phyloP scores from a whole-genome alignment of 1,140 invertebrate genomes.

The Lepidurus apus region DNA sequence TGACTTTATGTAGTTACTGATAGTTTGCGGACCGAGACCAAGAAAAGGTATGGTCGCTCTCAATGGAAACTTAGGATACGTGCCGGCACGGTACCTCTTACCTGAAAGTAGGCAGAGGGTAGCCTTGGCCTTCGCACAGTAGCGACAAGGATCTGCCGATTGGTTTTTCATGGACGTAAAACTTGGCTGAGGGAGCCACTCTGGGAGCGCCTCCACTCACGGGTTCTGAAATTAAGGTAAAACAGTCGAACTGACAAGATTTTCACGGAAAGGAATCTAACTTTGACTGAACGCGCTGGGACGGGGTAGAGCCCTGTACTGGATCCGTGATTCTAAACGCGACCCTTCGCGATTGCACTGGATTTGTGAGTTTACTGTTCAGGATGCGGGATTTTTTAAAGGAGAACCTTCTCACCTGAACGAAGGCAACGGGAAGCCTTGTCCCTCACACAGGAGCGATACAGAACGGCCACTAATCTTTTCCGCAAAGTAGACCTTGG shows the following conservation, averaged over 20 bases:
- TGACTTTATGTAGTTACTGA: background rate
- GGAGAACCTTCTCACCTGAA: constrained; percentile 50
- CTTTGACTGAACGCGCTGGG: background rate
- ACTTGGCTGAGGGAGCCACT: constrained; percentile 29
- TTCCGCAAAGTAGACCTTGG: constrained; percentile 31
- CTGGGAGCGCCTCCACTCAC: constrained; percentile 30
- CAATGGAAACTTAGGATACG: background rate
- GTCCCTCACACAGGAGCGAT: constrained; percentile 48
- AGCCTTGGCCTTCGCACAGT: constrained; percentile 72
- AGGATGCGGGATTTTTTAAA: background rate
- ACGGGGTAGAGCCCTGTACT: background rate
- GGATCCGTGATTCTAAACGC: no score
- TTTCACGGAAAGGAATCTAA: background rate
- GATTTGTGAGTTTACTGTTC: no score
- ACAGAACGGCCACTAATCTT: constrained; percentile 12
- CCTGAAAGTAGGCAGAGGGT: constrained; percentile 45
- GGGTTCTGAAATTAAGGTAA: constrained; percentile 22
- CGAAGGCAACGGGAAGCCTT: constrained; percentile 63
- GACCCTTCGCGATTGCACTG: no score
- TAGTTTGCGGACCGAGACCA: no score
- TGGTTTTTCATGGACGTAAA: constrained; percentile 30
- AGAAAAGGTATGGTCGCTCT: background rate
- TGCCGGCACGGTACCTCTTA: constrained; percentile 18
- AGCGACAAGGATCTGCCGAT: constrained; percentile 55
- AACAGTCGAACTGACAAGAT: background rate